Evolutionary conservation across 2,888 invertebrate genomes (phyloP).

Genomic region (Dermolepida albohirtum): DNA sequence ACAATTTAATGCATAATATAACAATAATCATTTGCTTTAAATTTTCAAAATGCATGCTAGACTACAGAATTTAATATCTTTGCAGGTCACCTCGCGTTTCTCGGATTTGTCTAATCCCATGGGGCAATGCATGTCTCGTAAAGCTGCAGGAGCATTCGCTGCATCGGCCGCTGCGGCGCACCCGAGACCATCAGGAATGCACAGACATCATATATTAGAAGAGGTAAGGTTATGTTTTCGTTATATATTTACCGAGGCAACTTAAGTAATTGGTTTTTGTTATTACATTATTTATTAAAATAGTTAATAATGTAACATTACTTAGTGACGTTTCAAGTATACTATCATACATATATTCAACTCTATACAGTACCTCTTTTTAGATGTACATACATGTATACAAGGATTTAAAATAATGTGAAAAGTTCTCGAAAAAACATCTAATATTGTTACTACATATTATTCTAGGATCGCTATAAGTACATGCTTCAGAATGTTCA

Average conservation of each 20-base stretch:
- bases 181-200: conserved; percentile 64
- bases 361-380: no score
- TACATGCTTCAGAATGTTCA: no score
- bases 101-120: conserved; percentile 65
- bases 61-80: conserved; percentile 2
- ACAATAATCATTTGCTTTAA: background rate
- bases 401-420: no score
- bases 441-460: no score
- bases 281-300: no score
- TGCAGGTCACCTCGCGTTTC: conserved; percentile 17
- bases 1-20: no score
- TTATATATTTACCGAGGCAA: conserved; percentile 23
- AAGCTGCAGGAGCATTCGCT: conserved; percentile 71
- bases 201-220: conserved; percentile 52
- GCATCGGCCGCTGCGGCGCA: conserved; percentile 72
- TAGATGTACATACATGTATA: no score
- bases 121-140: conserved; percentile 84
- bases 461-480: no score
- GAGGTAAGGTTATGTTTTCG: conserved; percentile 51
- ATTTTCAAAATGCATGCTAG: conserved; percentile 2
- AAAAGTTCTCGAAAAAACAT: no score
- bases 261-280: conserved; percentile 1
- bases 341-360: no score
- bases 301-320: no score
- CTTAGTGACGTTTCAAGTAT: no score